Conservation (phyloP, 2,113 vertebrate genomes). For the Hemiprocne comata region DNA sequence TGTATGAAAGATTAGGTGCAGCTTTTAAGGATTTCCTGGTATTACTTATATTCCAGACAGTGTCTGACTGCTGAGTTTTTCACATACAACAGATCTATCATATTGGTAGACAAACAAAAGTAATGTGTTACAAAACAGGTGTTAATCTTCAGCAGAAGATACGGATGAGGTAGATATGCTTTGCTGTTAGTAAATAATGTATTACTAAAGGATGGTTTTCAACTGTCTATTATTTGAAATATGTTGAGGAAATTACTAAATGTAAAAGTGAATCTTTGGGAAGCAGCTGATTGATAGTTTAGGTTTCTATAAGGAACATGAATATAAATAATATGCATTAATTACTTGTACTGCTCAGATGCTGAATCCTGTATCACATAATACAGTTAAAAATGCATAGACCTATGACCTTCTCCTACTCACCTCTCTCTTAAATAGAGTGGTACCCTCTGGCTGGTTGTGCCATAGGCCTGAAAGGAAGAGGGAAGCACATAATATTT, state of each 20-base stretch:
- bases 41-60: conserved; percentile 60
- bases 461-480: neutral
- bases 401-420: neutral
- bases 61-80: conserved; percentile 29
- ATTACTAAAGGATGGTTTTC: neutral
- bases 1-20: conserved; percentile 50
- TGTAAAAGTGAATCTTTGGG: neutral
- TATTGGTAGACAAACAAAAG: neutral
- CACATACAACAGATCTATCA: neutral
- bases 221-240: neutral
- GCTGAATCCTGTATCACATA: neutral
- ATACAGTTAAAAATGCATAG: neutral
- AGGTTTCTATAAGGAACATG: neutral
- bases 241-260: neutral
- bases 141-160: neutral
- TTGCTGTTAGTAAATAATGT: neutral
- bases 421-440: neutral
- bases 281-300: neutral
- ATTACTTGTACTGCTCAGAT: neutral
- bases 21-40: conserved; percentile 61
- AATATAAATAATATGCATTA: neutral
- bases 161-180: neutral
- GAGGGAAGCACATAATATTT: neutral
- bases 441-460: neutral
- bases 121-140: neutral